Base-by-base conservation (phyloP, 2,888 invertebrate genomes). In the Hypena proboscidalis region DNA sequence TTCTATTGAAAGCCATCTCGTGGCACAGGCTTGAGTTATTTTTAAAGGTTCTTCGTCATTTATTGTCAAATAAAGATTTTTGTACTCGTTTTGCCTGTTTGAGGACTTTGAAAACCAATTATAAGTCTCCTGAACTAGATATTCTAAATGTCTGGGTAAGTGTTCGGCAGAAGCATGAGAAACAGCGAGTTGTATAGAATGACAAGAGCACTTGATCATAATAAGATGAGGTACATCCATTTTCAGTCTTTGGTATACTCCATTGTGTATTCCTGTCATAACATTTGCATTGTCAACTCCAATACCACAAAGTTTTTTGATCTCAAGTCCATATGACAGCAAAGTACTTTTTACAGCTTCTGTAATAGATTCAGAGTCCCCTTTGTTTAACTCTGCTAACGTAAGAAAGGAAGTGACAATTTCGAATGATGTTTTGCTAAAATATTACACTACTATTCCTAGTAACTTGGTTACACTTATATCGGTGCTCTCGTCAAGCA, bases 181-280 rank as follows among this genome's bases (percentile, higher is more conserved):
- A 13, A 34, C 29, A 15, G 34, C 41, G n/a, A 41, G 21, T 21
- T 34, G 34, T 29, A 41, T 15, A 15, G 41, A 41, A 21, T 40
- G 40, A 25, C 40, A 40, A 8, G 19, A 3, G 27, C 40, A 40
- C n/a, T 19, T 32, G 11, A 25, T 33, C n/a, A 39, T 8, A 29
- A 39, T 17, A 2, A 29, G 19, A 29, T 39, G 23, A n/a, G 29
- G 31, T 22, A 31, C 7, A 11, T 32, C 33, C 4, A 13, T n/a
- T 33, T 40, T 33, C 13, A 33, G 27, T 25, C 17, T 40, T 9
- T 19, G 8, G 20, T 25, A 27, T 11, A 40, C 40, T 25, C 40
- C 40, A 33, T 33, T 40, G 10, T 40, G 15, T 11, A 35, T 17
- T 19, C 35, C 35, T 11, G 19, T 19, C 35, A 35, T 35, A 8